Conservation (phyloP, 92 coral and sea anemone genomes). For the Desmophyllum pertusum region DNA sequence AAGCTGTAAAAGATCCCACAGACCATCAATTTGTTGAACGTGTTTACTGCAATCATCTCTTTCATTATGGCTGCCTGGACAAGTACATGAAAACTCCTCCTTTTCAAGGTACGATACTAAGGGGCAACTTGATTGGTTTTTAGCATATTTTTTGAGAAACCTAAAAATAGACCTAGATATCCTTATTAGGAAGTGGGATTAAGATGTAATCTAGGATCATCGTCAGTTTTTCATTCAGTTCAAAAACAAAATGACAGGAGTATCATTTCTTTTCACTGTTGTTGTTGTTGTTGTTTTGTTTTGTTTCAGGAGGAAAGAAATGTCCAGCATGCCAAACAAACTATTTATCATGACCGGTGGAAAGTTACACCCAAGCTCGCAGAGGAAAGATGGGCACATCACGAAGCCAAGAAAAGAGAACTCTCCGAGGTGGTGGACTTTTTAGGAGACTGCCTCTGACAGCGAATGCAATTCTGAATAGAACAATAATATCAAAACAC, state of each 20-base stretch:
- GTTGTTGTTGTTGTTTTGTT: neutral
- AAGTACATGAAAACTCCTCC: constrained; percentile 98
- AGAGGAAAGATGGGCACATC: constrained; percentile 98
- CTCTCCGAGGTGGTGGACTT: constrained; percentile 98
- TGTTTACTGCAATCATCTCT: constrained; percentile 93
- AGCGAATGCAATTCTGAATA: neutral
- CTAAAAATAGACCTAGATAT: neutral
- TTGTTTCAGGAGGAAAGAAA: constrained; percentile 88
- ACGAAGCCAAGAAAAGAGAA: constrained; percentile 96
- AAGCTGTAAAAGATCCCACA: constrained; percentile 74
- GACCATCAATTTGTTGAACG: constrained; percentile 86
- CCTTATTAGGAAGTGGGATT: no score
- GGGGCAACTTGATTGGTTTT: neutral
- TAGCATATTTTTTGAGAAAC: neutral
- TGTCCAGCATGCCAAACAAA: constrained; percentile 85
- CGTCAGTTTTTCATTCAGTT: neutral
- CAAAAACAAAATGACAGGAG: neutral
- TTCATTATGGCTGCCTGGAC: constrained; percentile 93
- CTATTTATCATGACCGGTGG: constrained; percentile 95
- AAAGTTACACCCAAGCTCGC: constrained; percentile 92
- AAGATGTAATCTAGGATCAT: no score
- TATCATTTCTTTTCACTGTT: neutral
- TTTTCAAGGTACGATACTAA: constrained; percentile 74
- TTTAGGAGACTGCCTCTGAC: constrained; percentile 79
- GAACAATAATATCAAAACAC: neutral